phyloP scores from a whole-genome alignment of 2,888 invertebrate species.

The Antitype chi region DNA sequence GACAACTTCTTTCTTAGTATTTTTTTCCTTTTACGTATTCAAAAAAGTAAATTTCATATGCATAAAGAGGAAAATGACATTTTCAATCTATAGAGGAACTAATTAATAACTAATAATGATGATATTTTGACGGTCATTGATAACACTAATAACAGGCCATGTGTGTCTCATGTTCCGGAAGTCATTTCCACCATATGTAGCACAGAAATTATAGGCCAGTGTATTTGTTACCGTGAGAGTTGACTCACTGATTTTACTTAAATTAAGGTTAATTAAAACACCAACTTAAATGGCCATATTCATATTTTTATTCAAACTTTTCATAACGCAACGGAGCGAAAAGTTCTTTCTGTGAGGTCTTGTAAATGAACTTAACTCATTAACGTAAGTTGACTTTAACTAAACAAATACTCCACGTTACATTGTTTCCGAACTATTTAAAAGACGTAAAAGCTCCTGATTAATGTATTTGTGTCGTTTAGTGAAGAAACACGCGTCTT shows the following conservation, averaged over 20 bases:
- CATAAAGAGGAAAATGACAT: conserved; percentile 6
- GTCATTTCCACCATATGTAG: conserved; percentile 60
- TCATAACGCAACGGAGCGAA: conserved; percentile 54
- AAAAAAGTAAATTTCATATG: neutral
- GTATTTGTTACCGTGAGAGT: conserved; percentile 81
- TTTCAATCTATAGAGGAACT: conserved; percentile 49
- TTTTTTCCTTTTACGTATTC: neutral
- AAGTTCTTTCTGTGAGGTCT: conserved; percentile 49
- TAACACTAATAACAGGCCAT: conserved; percentile 53
- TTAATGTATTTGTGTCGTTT: conserved; percentile 85
- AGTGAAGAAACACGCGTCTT: conserved; percentile 86
- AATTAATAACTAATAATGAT: conserved; percentile 49
- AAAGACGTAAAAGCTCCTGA: conserved; percentile 73
- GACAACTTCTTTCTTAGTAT: neutral
- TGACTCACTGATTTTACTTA: conserved; percentile 76
- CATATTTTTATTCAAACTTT: conserved; percentile 68
- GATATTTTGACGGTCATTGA: conserved; percentile 62
- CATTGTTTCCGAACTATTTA: conserved; percentile 50
- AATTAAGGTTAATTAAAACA: conserved; percentile 87
- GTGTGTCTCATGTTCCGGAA: conserved; percentile 64
- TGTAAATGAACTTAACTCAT: conserved; percentile 55
- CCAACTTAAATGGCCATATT: conserved; percentile 66
- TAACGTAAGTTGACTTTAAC: conserved; percentile 59
- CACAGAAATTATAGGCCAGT: conserved; percentile 73
- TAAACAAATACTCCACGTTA: conserved; percentile 50